Base-by-base conservation (phyloP, 64 coral and sea anemone species). In the Catalaphyllia jardinei region DNA sequence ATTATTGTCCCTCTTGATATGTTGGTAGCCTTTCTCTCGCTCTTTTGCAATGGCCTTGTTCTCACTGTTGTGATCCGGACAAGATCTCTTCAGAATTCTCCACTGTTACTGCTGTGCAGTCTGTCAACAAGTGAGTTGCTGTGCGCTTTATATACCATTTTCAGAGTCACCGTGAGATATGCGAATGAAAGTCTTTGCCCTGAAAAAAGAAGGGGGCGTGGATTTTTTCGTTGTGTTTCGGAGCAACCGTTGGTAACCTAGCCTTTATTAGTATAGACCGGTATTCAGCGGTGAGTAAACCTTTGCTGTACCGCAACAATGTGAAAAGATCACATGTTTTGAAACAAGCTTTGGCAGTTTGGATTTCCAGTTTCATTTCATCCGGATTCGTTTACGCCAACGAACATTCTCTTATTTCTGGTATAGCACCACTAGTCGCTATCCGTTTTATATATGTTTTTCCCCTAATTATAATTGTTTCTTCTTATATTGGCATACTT, bases 401-500 rank as follows among this genome's bases (percentile, higher is more conserved):
- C 16, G 4, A n/a, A 12, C n/a, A 55, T 27, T n/a, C 28, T 18
- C 2, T 27, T 13, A 55, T 60, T 17, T 3, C 77, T 52, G 25
- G 25, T 13, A n/a, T 22, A 24, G 22, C 4, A 60, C 3, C 15
- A 30, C 51, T 2, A 4, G 4, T 17, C 59, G 8, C 29, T 30
- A 11, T 2, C 1, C 10, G 15, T 29, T 4, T 15, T 0, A 59
- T 24, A 30, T 60, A 54, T 51, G 7, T 60, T 29, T 52, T 54
- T 13, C 61, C 24, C 59, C 2, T 55, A 20, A 1, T 60, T 24
- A 10, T 29, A 1, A 79, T 79, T 3, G 29, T 79, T 60, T 27
- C 13, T 28, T 79, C n/a, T 31, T 77, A 77, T 77, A 46, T 52
- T 77, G 75, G 75, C 22, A 77, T 77, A 77, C n/a, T 77, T 11